These are phyloP conservation scores for Gadopsis bispinosus DNA, from an alignment of 2,797 vertebrate species.

Conservation along the genomic window DNA sequence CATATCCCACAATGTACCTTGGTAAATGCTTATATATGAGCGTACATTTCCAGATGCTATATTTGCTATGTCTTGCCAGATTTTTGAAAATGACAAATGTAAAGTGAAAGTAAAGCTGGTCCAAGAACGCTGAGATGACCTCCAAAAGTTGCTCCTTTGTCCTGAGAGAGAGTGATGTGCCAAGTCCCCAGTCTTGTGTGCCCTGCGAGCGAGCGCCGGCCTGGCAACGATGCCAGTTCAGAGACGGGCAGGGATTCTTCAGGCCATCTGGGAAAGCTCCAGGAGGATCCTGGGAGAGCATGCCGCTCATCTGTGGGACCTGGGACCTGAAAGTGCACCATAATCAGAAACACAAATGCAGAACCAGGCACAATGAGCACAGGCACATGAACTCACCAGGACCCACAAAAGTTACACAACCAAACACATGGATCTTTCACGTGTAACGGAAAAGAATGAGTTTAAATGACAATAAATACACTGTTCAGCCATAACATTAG, in stretches of 20 bases:
- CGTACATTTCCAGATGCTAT: not conserved
- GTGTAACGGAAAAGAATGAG: not conserved
- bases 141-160: conserved; percentile 84
- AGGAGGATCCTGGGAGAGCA: conserved; percentile 78
- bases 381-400: not conserved
- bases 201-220: conserved; percentile 59
- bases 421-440: not conserved
- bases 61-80: conserved; percentile 7
- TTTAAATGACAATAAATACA: not conserved
- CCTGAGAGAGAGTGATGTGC: conserved; percentile 74
- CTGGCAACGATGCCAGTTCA: conserved; percentile 78
- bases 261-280: conserved; percentile 88
- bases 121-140: conserved; percentile 78
- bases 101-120: conserved; percentile 58
- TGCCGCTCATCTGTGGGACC: conserved; percentile 65
- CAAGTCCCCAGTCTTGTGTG: conserved; percentile 80
- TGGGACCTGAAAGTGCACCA: conserved; percentile 67
- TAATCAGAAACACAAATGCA: conserved; percentile 55
- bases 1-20: not conserved
- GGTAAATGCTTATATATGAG: not conserved
- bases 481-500: not conserved
- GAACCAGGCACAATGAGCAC: conserved; percentile 14
- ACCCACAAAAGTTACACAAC: not conserved
- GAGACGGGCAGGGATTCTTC: conserved; percentile 76
- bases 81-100: conserved; percentile 27